phyloP scores from a whole-genome alignment of 2,113 vertebrate genomes.

The Megaleporinus macrocephalus region DNA sequence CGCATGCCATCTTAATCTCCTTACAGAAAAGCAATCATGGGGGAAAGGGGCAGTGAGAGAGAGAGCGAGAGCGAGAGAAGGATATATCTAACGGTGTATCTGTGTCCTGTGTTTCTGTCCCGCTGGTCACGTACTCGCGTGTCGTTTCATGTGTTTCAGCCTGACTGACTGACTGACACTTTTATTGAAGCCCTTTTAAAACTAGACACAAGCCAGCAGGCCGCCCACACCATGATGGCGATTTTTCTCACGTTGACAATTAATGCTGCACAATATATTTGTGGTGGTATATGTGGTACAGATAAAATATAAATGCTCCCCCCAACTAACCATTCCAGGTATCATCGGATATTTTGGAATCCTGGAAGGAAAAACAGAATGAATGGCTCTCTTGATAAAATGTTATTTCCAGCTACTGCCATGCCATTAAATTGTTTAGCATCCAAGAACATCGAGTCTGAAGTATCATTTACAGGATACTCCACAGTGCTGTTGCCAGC shows the following conservation, averaged over 20 bases:
- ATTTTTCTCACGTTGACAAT: background rate
- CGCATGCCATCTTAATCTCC: slow-evolving; percentile 86
- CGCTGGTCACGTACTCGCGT: background rate
- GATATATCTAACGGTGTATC: slow-evolving; percentile 21
- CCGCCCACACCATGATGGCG: background rate
- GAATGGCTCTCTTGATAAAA: no score
- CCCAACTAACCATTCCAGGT: no score
- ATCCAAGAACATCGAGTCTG: no score
- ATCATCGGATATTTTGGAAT: no score
- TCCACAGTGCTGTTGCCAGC: no score
- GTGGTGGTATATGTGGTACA: background rate
- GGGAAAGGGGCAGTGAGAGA: slow-evolving; percentile 37
- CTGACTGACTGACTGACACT: background rate
- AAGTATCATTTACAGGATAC: no score
- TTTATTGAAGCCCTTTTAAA: background rate
- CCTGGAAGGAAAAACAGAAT: no score
- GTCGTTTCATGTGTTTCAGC: slow-evolving; percentile 2
- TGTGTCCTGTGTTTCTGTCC: background rate
- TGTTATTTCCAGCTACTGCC: no score
- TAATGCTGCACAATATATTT: background rate
- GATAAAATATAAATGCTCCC: no score
- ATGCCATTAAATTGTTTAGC: no score
- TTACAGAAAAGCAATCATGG: slow-evolving; percentile 83
- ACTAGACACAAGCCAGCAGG: background rate
- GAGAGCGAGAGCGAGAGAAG: slow-evolving; percentile 2